Evolutionary conservation across 1,140 invertebrate species (phyloP).

Genomic region (Laupala kohalensis): DNA sequence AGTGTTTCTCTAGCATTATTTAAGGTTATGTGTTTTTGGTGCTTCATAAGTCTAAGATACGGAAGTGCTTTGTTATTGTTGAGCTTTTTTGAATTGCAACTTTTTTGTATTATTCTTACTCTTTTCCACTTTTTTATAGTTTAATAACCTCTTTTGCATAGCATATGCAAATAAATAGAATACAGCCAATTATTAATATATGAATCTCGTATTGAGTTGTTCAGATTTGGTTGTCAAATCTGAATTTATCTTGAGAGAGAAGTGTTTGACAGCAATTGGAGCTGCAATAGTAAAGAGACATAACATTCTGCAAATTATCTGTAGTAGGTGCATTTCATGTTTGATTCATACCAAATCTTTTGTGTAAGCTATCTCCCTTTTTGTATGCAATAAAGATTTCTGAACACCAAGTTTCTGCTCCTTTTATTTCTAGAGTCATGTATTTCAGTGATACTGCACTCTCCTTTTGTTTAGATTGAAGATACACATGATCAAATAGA

Average conservation of each 20-base stretch:
- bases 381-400: neutral
- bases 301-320: no score
- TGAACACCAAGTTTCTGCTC: neutral
- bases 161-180: no score
- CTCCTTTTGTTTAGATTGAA: no score
- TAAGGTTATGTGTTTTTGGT: neutral
- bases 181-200: no score
- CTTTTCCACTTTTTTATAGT: neutral
- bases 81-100: neutral
- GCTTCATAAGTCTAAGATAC: neutral
- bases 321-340: neutral
- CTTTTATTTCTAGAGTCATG: neutral
- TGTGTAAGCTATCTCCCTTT: neutral
- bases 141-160: neutral
- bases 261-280: no score
- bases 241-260: neutral
- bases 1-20: neutral
- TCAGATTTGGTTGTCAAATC: neutral
- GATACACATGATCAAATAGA: no score
- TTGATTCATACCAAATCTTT: neutral
- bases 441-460: no score
- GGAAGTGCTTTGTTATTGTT: neutral
- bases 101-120: neutral
- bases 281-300: no score
- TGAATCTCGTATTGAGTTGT: no score